A percentile compares a stretch with the other conserved stretches of the same genome.
These are phyloP conservation scores for Eucriotettix oculatus DNA, from an alignment of 2,888 invertebrate species.

Conservation along the genomic window DNA sequence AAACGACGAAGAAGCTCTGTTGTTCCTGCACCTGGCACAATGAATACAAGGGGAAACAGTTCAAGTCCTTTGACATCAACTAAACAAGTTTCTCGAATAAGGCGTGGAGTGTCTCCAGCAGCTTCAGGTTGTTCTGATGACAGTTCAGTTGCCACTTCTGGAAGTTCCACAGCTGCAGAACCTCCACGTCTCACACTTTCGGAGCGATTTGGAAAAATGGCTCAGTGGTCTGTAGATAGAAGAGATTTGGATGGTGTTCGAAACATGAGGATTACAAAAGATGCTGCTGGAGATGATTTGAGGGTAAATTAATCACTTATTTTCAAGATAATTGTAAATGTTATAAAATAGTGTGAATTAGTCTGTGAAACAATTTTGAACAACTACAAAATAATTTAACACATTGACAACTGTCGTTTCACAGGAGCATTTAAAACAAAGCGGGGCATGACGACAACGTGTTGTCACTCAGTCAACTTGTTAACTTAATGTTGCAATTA, in stretches of 20 bases:
- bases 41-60: neutral
- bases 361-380: too few species aligned
- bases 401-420: too few species aligned
- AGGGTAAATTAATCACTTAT: constrained; percentile 33
- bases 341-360: too few species aligned
- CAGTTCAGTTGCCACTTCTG: constrained; percentile 35
- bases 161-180: constrained; percentile 35
- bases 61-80: neutral
- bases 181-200: constrained; percentile 54
- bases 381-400: too few species aligned
- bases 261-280: constrained; percentile 60
- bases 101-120: constrained; percentile 20
- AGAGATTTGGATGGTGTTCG: constrained; percentile 76
- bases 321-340: too few species aligned
- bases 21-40: constrained; percentile 3
- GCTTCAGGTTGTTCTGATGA: constrained; percentile 32
- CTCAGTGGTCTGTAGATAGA: constrained; percentile 76
- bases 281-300: constrained; percentile 37
- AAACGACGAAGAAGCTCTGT: constrained; percentile 1
- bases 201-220: constrained; percentile 79
- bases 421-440: too few species aligned
- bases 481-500: too few species aligned
- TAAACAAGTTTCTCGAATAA: neutral
- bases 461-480: too few species aligned
- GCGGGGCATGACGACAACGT: too few species aligned